Base-by-base conservation (phyloP, 2,888 invertebrate species). In the Crepidodera aurea region DNA sequence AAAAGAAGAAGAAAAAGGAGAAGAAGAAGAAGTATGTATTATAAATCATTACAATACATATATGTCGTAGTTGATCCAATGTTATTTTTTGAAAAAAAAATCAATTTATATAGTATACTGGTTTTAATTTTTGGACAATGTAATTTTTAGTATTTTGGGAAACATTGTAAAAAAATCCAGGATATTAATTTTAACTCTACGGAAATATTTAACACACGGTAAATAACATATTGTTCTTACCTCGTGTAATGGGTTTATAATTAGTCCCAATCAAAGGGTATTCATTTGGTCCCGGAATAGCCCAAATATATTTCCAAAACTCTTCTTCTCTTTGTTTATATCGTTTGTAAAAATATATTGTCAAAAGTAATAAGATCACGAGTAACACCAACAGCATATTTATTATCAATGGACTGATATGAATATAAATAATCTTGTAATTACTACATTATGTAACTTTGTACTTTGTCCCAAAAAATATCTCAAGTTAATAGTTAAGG, bases 271-370 rank as follows among this genome's bases (percentile, higher is more conserved):
- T 12, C 10, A 56, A 8, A n/a, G 61, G 56, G 13, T 22, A 44
- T 1, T n/a, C 32, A 13, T 39, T 15, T 0, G 61, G 56, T 6
- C 61, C 61, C 0, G 61, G 61, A 12, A 61, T 56, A 1, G 48
- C 61, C 18, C 13, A 32, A 16, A 61, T 15, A n/a, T 61, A 16
- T 39, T 25, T 61, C 61, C 61, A 61, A 18, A 27, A 50, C 5
- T 56, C 51, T 13, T 55, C 27, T 40, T 61, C 12, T 27, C 12
- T 50, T 16, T 60, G 48, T 10, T 51, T 37, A 6, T 12, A 25
- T 7, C 18, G 13, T 51, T 6, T 22, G 25, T 15, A 39, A 51
- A 18, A 40, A 34, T 32, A 40, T 16, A 32, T 6, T 34, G n/a
- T 12, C n/a, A 16, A 29, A 4, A 0, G 15, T 8, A 16, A 8